Conservation (phyloP, 1,140 invertebrate species). For the Globodera rostochiensis region DNA sequence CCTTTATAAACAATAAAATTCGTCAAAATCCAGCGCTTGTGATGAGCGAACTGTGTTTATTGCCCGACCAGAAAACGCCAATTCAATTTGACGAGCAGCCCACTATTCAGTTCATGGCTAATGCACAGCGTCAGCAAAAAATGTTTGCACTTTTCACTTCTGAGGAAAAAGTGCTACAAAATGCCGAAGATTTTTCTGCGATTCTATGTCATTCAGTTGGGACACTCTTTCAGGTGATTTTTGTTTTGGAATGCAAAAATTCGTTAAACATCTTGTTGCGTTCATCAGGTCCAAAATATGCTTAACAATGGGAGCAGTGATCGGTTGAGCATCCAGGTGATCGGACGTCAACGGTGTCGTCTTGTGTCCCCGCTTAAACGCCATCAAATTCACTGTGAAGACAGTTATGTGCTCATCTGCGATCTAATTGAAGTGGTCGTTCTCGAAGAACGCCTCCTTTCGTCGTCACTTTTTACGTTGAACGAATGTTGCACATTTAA, state of each 20-base stretch:
- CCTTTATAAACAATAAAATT: not conserved
- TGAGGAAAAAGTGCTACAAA: conserved; percentile 2
- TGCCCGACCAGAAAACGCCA: conserved; percentile 22
- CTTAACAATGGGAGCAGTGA: not conserved
- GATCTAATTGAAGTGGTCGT: conserved; percentile 6
- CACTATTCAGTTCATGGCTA: conserved; percentile 6
- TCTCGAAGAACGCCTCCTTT: conserved; percentile 6
- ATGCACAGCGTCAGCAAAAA: conserved; percentile 10
- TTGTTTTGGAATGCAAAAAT: not conserved
- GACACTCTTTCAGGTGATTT: conserved; percentile 24
- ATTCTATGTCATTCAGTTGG: conserved; percentile 13
- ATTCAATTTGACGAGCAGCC: conserved; percentile 7
- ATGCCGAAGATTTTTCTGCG: conserved; percentile 15
- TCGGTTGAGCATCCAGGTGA: conserved; percentile 29
- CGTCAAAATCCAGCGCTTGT: not conserved
- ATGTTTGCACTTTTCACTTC: conserved; percentile 13
- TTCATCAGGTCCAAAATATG: conserved; percentile 25
- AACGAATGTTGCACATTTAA: conserved; percentile 25
- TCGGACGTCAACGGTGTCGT: conserved; percentile 23
- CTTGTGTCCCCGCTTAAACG: conserved; percentile 11
- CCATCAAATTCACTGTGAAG: conserved; percentile 21
- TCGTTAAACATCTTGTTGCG: not conserved
- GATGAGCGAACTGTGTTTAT: conserved; percentile 15
- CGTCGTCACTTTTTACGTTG: conserved; percentile 9
- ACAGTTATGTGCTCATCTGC: conserved; percentile 17